A percentile compares a stretch with the other conserved stretches of the same genome.
phyloP scores from a whole-genome alignment of 2,888 invertebrate genomes.

The Cecidostiba fungosa region DNA sequence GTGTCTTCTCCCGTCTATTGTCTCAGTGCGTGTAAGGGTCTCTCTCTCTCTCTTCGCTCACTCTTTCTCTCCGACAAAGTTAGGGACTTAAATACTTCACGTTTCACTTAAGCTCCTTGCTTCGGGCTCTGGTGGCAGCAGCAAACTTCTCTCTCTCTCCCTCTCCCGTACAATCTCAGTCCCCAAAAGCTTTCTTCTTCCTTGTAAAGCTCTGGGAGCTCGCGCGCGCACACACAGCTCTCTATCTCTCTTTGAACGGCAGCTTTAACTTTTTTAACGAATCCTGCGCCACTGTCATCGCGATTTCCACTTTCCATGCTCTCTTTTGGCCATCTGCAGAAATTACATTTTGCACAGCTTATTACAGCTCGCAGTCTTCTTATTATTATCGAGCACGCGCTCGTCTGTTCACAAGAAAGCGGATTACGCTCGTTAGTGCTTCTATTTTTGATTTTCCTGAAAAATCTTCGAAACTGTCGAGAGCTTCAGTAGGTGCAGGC shows the following conservation, averaged over 20 bases:
- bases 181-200: conserved; percentile 64
- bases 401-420: background rate
- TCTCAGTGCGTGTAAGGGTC: conserved; percentile 47
- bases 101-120: conserved; percentile 66
- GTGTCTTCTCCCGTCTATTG: conserved; percentile 37
- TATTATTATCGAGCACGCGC: background rate
- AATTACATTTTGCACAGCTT: conserved; percentile 35
- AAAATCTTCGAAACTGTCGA: conserved; percentile 2
- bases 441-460: background rate
- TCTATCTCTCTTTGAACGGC: conserved; percentile 58
- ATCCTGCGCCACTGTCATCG: conserved; percentile 57
- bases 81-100: conserved; percentile 67
- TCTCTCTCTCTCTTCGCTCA: conserved; percentile 35
- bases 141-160: conserved; percentile 58
- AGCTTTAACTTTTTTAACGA: conserved; percentile 63
- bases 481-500: background rate
- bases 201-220: conserved; percentile 49
- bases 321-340: conserved; percentile 1
- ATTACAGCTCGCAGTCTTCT: background rate
- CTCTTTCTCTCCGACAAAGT: conserved; percentile 56
- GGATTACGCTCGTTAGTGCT: conserved; percentile 1
- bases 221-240: background rate
- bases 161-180: conserved; percentile 56
- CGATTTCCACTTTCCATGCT: conserved; percentile 48
- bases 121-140: conserved; percentile 43